These are phyloP conservation scores for Mimumesa dahlbomi DNA, from an alignment of 2,888 invertebrate genomes.

Conservation along the genomic window DNA sequence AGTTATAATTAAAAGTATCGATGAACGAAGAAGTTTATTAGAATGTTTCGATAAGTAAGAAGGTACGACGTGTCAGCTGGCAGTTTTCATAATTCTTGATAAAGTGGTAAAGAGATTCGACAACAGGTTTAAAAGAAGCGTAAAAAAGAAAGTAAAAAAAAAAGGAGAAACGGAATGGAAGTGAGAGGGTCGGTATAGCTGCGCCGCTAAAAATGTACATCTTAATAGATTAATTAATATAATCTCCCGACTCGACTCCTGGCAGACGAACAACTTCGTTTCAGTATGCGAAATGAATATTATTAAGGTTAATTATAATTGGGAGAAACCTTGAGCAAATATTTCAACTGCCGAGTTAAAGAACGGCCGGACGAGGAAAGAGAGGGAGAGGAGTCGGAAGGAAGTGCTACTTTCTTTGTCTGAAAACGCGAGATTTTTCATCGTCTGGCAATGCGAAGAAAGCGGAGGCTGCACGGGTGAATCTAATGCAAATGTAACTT, in stretches of 20 bases:
- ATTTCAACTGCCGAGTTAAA: conserved; percentile 62
- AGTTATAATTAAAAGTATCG: conserved; percentile 14
- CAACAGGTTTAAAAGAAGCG: conserved; percentile 48
- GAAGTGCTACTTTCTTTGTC: conserved; percentile 49
- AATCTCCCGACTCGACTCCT: conserved; percentile 59
- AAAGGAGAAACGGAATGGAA: conserved; percentile 31
- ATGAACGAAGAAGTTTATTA: neutral
- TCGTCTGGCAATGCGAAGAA: conserved; percentile 35
- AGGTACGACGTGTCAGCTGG: conserved; percentile 35
- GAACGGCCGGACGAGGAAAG: conserved; percentile 15
- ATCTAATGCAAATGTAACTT: conserved; percentile 3
- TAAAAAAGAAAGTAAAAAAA: conserved; percentile 41
- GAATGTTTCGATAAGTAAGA: conserved; percentile 1
- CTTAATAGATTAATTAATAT: conserved; percentile 76
- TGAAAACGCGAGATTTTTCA: conserved; percentile 44
- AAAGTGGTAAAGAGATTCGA: conserved; percentile 38
- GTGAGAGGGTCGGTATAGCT: conserved; percentile 21
- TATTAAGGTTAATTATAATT: conserved; percentile 76
- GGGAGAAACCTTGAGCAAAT: conserved; percentile 69
- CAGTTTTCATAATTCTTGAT: conserved; percentile 30
- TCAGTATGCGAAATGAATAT: conserved; percentile 68
- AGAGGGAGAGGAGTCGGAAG: conserved; percentile 24
- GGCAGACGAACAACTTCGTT: conserved; percentile 59
- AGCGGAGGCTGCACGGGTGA: conserved; percentile 5
- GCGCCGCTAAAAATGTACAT: conserved; percentile 67